These are phyloP conservation scores for Thaumetopoea pityocampa DNA, from an alignment of 1,140 invertebrate species.

Conservation along the genomic window DNA sequence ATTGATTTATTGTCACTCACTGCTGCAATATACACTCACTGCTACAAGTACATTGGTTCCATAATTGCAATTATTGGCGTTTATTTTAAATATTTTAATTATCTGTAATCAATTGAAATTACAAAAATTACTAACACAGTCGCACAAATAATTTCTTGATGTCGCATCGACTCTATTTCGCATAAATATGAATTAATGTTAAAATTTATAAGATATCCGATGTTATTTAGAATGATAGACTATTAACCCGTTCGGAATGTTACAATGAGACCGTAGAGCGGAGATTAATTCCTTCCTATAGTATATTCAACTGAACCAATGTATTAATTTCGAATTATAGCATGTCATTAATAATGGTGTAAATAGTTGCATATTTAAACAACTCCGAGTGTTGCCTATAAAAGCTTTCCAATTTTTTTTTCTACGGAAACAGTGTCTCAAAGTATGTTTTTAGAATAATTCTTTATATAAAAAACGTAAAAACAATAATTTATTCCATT, in stretches of 20 bases:
- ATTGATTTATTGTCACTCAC: slow-evolving; percentile 24
- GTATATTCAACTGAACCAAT: slow-evolving; percentile 19
- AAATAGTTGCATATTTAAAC: background rate
- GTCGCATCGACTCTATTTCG: too few species aligned
- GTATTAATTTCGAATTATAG: slow-evolving; percentile 15
- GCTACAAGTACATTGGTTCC: slow-evolving; percentile 20
- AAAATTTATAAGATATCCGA: too few species aligned
- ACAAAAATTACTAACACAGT: slow-evolving; percentile 5
- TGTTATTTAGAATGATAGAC: too few species aligned
- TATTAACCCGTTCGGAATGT: too few species aligned
- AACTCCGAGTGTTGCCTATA: too few species aligned
- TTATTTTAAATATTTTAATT: slow-evolving; percentile 5
- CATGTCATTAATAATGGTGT: slow-evolving; percentile 15
- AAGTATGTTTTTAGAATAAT: too few species aligned
- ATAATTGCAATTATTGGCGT: slow-evolving; percentile 1
- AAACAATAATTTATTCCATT: too few species aligned
- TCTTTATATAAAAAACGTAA: too few species aligned
- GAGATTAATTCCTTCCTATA: slow-evolving; percentile 32
- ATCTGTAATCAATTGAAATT: too few species aligned
- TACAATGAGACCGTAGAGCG: slow-evolving; percentile 48
- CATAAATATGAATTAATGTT: too few species aligned
- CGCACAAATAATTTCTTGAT: slow-evolving; percentile 15
- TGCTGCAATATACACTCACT: slow-evolving; percentile 2
- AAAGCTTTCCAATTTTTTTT: too few species aligned
- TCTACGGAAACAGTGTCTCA: too few species aligned